These are phyloP conservation scores for Coregonus sp. DNA, from an alignment of 2,797 vertebrate species.

Conservation along the genomic window DNA sequence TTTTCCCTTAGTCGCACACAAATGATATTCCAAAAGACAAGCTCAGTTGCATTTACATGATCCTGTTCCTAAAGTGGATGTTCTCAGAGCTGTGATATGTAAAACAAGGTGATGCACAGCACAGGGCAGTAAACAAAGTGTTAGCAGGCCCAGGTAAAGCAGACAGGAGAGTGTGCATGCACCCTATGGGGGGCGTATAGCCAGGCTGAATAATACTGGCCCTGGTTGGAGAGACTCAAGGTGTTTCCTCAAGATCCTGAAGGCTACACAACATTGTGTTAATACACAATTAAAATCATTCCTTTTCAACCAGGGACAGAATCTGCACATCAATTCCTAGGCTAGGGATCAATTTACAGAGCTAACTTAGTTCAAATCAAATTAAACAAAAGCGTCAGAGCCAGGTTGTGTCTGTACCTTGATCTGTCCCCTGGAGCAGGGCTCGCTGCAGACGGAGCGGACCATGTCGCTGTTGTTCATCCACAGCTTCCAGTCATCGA, in stretches of 20 bases:
- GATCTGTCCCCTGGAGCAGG: slow-evolving; percentile 94
- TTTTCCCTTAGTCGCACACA: slow-evolving; percentile 36
- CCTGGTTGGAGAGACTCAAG: slow-evolving; percentile 44
- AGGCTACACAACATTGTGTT: not conserved
- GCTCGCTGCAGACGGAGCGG: slow-evolving; percentile 95
- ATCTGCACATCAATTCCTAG: not conserved
- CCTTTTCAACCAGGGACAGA: not conserved
- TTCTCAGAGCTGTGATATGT: slow-evolving; percentile 62
- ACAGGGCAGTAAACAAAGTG: slow-evolving; percentile 66
- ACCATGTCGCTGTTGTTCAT: slow-evolving; percentile 93
- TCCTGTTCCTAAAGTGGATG: slow-evolving; percentile 47
- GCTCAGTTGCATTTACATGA: slow-evolving; percentile 50
- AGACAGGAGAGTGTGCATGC: slow-evolving; percentile 50
- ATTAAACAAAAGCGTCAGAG: not conserved
- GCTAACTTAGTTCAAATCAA: not conserved
- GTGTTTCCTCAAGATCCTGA: slow-evolving; percentile 22
- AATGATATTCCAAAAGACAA: slow-evolving; percentile 52
- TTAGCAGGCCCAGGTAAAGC: slow-evolving; percentile 37
- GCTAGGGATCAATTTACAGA: not conserved
- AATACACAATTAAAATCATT: not conserved
- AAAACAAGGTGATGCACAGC: slow-evolving; percentile 63
- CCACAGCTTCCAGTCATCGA: slow-evolving; percentile 91
- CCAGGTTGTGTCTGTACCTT: slow-evolving; percentile 76
- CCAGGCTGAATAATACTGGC: slow-evolving; percentile 46
- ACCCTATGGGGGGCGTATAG: slow-evolving; percentile 53